Evolutionary conservation across 2,797 vertebrate genomes (phyloP).

Genomic region (Helicolenus hilgendorfi): DNA sequence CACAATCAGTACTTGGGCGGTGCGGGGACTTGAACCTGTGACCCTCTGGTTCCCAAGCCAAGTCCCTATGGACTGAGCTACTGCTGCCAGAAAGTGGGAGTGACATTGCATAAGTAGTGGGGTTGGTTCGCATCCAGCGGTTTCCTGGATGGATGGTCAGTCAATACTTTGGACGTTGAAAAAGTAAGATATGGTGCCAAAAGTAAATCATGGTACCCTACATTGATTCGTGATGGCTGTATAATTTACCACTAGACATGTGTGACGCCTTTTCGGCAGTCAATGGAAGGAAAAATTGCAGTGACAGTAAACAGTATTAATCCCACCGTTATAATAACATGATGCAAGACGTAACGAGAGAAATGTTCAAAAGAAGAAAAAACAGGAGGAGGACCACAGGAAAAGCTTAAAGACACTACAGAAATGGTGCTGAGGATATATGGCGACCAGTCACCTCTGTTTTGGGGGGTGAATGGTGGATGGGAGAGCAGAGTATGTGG

Average conservation of each 20-base stretch:
- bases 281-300: not conserved
- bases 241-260: not conserved
- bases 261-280: not conserved
- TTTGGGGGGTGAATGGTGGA: not conserved
- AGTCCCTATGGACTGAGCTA: too few species aligned
- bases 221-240: not conserved
- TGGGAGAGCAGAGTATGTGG: not conserved
- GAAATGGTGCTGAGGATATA: not conserved
- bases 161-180: not conserved
- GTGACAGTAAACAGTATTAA: not conserved
- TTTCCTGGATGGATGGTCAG: not conserved
- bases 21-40: too few species aligned
- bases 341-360: not conserved
- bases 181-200: not conserved
- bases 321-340: not conserved
- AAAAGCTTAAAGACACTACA: too few species aligned
- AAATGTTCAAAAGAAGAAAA: too few species aligned
- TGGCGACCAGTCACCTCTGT: accelerated
- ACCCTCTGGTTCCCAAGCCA: too few species aligned
- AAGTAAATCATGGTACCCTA: not conserved
- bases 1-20: too few species aligned
- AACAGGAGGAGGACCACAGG: too few species aligned
- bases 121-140: not conserved
- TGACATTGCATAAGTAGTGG: not conserved
- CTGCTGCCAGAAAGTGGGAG: too few species aligned